A percentile compares a stretch with the other conserved stretches of the same genome.
Conservation (phyloP, 2,113 vertebrate genomes). For the Chionis minor region DNA sequence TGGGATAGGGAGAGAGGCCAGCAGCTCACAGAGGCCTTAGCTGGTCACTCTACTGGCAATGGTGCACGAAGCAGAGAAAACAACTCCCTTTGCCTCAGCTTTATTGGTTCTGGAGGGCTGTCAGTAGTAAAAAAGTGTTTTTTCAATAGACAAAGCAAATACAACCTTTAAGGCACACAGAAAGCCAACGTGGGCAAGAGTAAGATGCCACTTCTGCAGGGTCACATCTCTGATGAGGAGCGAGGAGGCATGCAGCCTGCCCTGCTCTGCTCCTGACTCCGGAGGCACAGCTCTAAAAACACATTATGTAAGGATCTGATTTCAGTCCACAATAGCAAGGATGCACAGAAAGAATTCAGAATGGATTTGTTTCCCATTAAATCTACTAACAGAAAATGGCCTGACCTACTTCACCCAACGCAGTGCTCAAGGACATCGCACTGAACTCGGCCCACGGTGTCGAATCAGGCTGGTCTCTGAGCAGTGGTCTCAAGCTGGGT, state of each 20-base stretch:
- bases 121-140: constrained; percentile 20
- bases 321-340: background rate
- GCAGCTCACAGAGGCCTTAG: background rate
- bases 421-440: background rate
- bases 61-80: background rate
- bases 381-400: background rate
- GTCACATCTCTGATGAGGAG: constrained; percentile 20
- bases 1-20: constrained; percentile 10
- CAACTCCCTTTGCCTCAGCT: background rate
- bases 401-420: background rate
- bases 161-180: constrained; percentile 2
- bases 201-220: background rate
- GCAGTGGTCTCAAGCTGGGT: background rate
- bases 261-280: background rate
- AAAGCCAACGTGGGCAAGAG: constrained; percentile 7
- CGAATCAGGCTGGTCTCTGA: background rate
- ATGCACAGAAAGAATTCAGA: background rate
- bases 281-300: constrained; percentile 10
- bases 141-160: constrained; percentile 59
- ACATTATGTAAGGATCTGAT: background rate
- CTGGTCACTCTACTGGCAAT: background rate
- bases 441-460: background rate
- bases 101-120: constrained; percentile 43
- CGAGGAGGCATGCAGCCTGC: constrained; percentile 21
- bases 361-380: background rate